A percentile compares a stretch with the other conserved stretches of the same genome.
Conservation (phyloP, 2,888 invertebrate species). For the Sycophila texana region DNA sequence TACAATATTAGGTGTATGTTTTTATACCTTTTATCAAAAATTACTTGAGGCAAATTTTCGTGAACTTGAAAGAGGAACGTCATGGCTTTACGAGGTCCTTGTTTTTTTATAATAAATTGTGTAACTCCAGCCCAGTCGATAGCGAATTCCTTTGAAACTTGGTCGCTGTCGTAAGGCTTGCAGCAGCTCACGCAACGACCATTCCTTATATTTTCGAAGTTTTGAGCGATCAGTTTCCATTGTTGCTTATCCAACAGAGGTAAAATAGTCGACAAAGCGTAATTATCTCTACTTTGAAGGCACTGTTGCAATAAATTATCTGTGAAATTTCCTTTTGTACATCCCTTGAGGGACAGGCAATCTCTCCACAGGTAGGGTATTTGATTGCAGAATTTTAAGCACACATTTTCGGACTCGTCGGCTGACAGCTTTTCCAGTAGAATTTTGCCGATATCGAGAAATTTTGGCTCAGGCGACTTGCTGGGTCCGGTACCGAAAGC, state of each 20-base stretch:
- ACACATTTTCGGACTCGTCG: constrained; percentile 75
- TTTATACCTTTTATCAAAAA: constrained; percentile 79
- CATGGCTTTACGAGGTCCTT: constrained; percentile 79
- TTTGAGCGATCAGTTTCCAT: constrained; percentile 79
- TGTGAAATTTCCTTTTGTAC: constrained; percentile 60
- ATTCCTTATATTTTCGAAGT: constrained; percentile 78
- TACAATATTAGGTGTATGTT: background rate
- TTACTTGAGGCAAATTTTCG: constrained; percentile 78
- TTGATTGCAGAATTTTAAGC: constrained; percentile 78
- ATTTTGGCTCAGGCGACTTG: constrained; percentile 73
- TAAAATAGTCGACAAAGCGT: constrained; percentile 78
- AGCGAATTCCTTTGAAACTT: constrained; percentile 73
- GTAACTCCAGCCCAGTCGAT: constrained; percentile 81
- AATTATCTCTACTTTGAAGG: constrained; percentile 80
- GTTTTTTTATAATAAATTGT: constrained; percentile 79
- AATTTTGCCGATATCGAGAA: constrained; percentile 78
- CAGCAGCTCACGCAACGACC: constrained; percentile 82
- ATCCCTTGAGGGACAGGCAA: constrained; percentile 75
- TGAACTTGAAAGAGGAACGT: constrained; percentile 79
- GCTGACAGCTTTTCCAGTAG: constrained; percentile 78
- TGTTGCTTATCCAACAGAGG: constrained; percentile 78
- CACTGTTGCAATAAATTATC: constrained; percentile 78
- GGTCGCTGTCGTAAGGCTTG: constrained; percentile 65
- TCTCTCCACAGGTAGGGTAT: constrained; percentile 82
- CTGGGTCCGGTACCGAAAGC: constrained; percentile 61